Percentiles rank a stretch among this genome's conserved stretches.
Evolutionary conservation across 2,797 vertebrate species (phyloP).

Genomic region (Naso thynnoides): DNA sequence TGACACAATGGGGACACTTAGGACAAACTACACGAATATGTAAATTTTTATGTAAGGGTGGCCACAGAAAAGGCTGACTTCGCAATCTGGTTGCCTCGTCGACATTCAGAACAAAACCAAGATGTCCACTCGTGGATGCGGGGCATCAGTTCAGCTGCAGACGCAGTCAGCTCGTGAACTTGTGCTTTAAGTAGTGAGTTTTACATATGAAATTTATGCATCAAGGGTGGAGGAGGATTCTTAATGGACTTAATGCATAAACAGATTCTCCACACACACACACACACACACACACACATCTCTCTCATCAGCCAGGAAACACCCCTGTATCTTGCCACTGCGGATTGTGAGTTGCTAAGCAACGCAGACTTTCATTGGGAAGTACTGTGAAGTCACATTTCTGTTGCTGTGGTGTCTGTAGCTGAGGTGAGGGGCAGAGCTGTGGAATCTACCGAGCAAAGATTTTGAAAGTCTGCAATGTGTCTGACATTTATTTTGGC

Average conservation of each 20-base stretch:
- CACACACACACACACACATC: slow-evolving; percentile 37
- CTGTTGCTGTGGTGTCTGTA: slow-evolving; percentile 64
- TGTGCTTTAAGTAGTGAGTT: slow-evolving; percentile 25
- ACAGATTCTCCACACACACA: slow-evolving; percentile 28
- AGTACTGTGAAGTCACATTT: slow-evolving; percentile 75
- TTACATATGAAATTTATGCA: slow-evolving; percentile 40
- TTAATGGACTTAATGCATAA: slow-evolving; percentile 38
- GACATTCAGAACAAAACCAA: slow-evolving; percentile 24
- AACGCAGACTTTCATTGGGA: slow-evolving; percentile 82
- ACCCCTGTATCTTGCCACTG: slow-evolving; percentile 84
- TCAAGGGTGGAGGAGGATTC: not conserved
- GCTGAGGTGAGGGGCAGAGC: slow-evolving; percentile 58
- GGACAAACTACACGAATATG: slow-evolving; percentile 29
- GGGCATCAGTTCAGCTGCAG: slow-evolving; percentile 15
- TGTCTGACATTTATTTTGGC: slow-evolving; percentile 25
- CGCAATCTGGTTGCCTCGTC: slow-evolving; percentile 22
- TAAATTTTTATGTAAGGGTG: slow-evolving; percentile 54
- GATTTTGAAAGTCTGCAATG: slow-evolving; percentile 35
- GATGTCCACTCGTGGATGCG: slow-evolving; percentile 14
- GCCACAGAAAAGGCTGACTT: slow-evolving; percentile 49
- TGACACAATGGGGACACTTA: slow-evolving; percentile 46
- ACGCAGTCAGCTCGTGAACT: slow-evolving; percentile 3
- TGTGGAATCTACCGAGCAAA: slow-evolving; percentile 29
- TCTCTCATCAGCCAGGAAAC: slow-evolving; percentile 83
- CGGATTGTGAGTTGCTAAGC: slow-evolving; percentile 85